A percentile compares a stretch with the other conserved stretches of the same genome.
Evolutionary conservation across 2,888 invertebrate species (phyloP).

Genomic region (Leucophora obtusa): DNA sequence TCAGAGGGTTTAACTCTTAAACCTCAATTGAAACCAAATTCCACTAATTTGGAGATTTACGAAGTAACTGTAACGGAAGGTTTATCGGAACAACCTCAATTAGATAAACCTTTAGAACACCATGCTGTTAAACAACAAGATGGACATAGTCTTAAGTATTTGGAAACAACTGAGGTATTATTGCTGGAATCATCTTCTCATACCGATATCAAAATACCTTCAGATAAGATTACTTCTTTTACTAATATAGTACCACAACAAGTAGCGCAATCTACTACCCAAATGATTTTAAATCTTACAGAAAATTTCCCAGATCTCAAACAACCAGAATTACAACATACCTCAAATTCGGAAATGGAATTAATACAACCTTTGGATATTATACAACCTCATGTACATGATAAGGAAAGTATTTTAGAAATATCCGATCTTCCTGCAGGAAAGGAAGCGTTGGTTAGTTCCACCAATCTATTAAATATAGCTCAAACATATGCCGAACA

Average conservation of each 20-base stretch:
- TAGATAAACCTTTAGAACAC: conserved; percentile 9
- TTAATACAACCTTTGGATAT: conserved; percentile 69
- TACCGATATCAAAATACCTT: conserved; percentile 42
- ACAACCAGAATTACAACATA: conserved; percentile 65
- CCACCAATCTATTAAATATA: conserved; percentile 80
- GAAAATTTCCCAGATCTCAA: conserved; percentile 46
- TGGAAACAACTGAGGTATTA: conserved; percentile 67
- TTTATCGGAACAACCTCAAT: conserved; percentile 10
- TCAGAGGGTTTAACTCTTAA: conserved; percentile 17
- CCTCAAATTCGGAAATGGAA: conserved; percentile 63
- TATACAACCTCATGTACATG: conserved; percentile 65
- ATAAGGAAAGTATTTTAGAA: conserved; percentile 69
- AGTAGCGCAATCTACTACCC: conserved; percentile 64
- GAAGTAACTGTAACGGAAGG: conserved; percentile 65
- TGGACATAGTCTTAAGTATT: conserved; percentile 65
- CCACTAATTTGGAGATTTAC: conserved; percentile 65
- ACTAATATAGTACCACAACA: conserved; percentile 32
- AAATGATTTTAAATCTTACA: conserved; percentile 69
- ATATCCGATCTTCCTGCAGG: conserved; percentile 37
- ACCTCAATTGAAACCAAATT: conserved; percentile 51
- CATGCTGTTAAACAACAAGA: conserved; percentile 48
- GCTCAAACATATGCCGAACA: conserved; percentile 81
- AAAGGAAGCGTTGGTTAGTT: conserved; percentile 65
- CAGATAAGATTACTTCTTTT: background rate
- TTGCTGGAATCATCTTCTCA: conserved; percentile 68